A percentile compares a stretch with the other conserved stretches of the same genome.
These are phyloP conservation scores for Lonchura striata DNA, from an alignment of 2,113 vertebrate genomes.

Conservation along the genomic window DNA sequence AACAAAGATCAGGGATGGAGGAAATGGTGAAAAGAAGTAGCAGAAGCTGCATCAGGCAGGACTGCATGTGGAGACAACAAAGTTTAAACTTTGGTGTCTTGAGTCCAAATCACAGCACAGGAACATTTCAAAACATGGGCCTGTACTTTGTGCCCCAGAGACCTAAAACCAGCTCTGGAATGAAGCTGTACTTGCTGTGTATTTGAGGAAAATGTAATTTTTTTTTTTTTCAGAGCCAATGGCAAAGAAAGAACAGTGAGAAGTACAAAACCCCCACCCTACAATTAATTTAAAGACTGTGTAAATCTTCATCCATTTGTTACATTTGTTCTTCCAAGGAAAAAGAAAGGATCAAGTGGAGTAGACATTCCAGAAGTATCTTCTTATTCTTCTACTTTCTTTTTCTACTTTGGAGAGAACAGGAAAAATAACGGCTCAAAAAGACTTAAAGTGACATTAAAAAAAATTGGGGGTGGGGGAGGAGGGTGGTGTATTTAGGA, in stretches of 20 bases:
- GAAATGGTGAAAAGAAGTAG: not conserved
- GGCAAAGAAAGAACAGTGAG: not conserved
- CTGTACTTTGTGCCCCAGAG: not conserved
- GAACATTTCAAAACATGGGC: not conserved
- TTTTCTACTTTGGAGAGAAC: not conserved
- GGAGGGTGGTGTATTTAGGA: rapidly evolving
- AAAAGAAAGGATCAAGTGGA: not conserved
- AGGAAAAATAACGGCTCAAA: not conserved
- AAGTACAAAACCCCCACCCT: rapidly evolving
- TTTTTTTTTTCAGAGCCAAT: not conserved
- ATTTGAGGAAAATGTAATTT: not conserved
- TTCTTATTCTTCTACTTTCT: not conserved
- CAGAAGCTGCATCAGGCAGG: not conserved
- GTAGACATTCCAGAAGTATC: not conserved
- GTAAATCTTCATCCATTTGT: not conserved
- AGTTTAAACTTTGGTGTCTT: not conserved
- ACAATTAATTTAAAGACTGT: not conserved
- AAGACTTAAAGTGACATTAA: not conserved
- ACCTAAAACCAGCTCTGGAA: not conserved
- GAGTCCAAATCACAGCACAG: not conserved
- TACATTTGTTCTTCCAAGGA: not conserved
- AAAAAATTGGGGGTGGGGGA: rapidly evolving
- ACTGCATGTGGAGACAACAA: not conserved
- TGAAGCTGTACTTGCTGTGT: not conserved
- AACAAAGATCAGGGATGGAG: not conserved